Conservation (phyloP, 2,797 vertebrate genomes). For the Leuciscus waleckii region DNA sequence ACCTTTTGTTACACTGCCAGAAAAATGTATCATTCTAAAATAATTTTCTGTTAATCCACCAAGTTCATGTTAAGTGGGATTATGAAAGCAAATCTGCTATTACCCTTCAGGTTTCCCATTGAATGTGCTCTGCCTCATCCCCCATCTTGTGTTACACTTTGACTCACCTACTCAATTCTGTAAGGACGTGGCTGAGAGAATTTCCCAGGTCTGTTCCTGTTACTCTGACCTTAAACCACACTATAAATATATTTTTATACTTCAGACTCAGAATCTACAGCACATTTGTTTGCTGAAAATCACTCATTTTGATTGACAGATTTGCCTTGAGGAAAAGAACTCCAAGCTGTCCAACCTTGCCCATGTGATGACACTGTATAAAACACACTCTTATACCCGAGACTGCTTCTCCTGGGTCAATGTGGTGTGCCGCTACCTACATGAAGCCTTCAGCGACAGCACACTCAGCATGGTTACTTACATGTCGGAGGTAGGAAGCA, state of each 20-base stretch:
- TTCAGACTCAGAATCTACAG: neutral
- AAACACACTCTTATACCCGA: conserved; percentile 94
- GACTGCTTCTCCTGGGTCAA: conserved; percentile 97
- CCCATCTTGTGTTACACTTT: conserved; percentile 96
- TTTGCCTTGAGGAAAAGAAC: conserved; percentile 95
- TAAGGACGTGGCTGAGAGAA: conserved; percentile 95
- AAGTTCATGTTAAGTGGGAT: neutral
- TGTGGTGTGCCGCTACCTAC: conserved; percentile 96
- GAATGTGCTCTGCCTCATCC: conserved; percentile 96
- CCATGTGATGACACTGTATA: conserved; percentile 98
- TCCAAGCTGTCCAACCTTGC: conserved; percentile 95
- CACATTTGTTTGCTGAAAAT: neutral
- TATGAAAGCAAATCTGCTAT: neutral
- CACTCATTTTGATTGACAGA: conserved; percentile 73
- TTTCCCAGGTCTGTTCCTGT: conserved; percentile 86
- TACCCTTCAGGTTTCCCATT: conserved; percentile 88
- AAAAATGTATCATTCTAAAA: neutral
- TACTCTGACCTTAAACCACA: neutral
- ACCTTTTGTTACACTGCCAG: neutral
- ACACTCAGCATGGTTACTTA: conserved; percentile 97
- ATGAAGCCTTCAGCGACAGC: conserved; percentile 92
- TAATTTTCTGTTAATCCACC: neutral
- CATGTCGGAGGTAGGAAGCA: conserved; percentile 87
- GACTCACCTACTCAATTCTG: conserved; percentile 94
- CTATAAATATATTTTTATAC: neutral